Percentiles rank a stretch among this genome's conserved stretches.
phyloP scores from a whole-genome alignment of 2,888 invertebrate genomes.

The Sarcophaga rosellei region DNA sequence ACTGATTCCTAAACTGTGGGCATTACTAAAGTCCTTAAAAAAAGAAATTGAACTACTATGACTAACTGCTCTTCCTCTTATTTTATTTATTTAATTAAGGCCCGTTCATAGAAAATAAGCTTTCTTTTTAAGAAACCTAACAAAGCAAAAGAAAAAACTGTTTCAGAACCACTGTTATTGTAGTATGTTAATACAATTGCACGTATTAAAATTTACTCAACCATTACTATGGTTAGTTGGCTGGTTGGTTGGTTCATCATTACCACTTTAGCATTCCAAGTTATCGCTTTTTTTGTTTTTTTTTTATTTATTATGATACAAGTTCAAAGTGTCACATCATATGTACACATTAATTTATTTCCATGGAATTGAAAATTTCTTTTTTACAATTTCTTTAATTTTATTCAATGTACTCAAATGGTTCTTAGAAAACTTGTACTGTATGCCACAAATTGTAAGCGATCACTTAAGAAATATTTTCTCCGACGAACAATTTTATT shows the following conservation, averaged over 20 bases:
- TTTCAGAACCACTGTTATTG: conserved; percentile 13
- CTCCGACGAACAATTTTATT: conserved; percentile 3
- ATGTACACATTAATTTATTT: conserved; percentile 24
- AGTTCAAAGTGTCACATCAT: conserved; percentile 54
- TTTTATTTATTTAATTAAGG: too few species aligned
- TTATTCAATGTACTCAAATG: neutral
- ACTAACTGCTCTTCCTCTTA: too few species aligned
- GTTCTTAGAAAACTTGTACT: conserved; percentile 46
- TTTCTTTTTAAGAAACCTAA: too few species aligned
- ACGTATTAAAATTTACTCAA: conserved; percentile 41
- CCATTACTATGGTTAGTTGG: conserved; percentile 35
- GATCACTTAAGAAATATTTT: conserved; percentile 22
- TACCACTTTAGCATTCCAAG: conserved; percentile 24
- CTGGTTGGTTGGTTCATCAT: neutral
- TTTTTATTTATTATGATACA: conserved; percentile 34
- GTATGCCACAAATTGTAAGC: conserved; percentile 5
- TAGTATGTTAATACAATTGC: conserved; percentile 2
- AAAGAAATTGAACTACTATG: too few species aligned
- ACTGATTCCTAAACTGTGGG: too few species aligned
- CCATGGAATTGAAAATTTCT: conserved; percentile 10
- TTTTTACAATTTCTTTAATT: conserved; percentile 7
- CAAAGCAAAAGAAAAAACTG: neutral
- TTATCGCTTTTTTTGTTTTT: neutral
- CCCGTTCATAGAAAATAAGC: too few species aligned
- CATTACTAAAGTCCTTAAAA: too few species aligned